Base-by-base conservation (phyloP, 2,113 vertebrate species). In the Sebastes fasciatus region DNA sequence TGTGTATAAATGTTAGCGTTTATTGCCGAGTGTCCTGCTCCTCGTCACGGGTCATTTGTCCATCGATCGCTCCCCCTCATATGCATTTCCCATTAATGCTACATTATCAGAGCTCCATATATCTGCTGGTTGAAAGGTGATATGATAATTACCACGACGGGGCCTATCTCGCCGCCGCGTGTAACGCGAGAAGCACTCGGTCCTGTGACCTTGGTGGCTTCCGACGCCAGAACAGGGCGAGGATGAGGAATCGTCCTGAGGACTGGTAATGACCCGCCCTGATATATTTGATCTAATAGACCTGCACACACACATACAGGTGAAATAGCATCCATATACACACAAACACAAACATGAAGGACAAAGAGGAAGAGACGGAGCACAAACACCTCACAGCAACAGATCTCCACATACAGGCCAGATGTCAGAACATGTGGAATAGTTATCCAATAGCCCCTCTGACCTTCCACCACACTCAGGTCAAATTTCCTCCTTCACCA, bases 81-180 rank as follows among this genome's bases (percentile, higher is more conserved):
- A 80, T 88, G 88, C 79, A 69, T 90, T 94, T 94, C 90, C 93
- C 93, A 94, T 93, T 94, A 94, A 90, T 86, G 93, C 84, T 58
- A 17, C 91, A 87, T 91, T 92, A 92, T 89, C 91, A 85, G 88
- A 77, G 85, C 89, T 77, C 77, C 76, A 58, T 93, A 83, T 88
- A 92, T 93, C 93, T 87, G 89, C 90, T 11, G 86, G 84, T 66
- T 82, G 94, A 93, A 95, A 95, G 84, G 85, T 63, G 91, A 95
- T 90, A 81, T 64, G 79, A 88, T 93, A 92, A 95, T 94, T 89
- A 93, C 87, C 75, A n/a, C 58, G 42, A 85, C 82, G 80, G 89
- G 82, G 70, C 84, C 67, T n/a, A 82, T 91, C 85, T 83, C 17
- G 1, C 79, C 60, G 16, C 82, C 13, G 3, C 34, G 43, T 52